Base-by-base conservation (phyloP, 1,140 invertebrate species). In the Calliphora vicina region DNA sequence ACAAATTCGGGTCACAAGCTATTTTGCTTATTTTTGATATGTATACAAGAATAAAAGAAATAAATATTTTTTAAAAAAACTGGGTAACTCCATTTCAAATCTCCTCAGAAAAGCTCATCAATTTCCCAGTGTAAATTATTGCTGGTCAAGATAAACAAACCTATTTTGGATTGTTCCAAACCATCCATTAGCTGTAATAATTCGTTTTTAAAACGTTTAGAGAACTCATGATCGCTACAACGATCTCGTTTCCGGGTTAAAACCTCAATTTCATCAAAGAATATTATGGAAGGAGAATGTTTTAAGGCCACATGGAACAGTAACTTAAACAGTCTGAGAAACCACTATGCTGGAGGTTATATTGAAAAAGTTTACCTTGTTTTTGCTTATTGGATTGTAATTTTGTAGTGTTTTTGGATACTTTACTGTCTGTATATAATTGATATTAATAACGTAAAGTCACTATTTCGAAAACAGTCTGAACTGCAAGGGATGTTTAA, bases 251-350 rank as follows among this genome's bases (percentile, higher is more conserved):
- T 93, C 0, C 95, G 95, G 6, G 96, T 95, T n/a, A 99, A 91
- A 29, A 96, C 95, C 89, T 99, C 98, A 76, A 99, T 95, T 91
- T 99, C 98, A 90, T 99, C 98, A 45, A 99, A 94, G 91, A 99
- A 99, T 85, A 99, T 97, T 50, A 97, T 97, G 1, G 96, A 96
- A 0, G 98, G 98, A 0, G 97, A 94, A 88, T 97, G 95, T 89
- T 95, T 95, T n/a, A 95, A 93, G 0, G 98, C 98, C 92, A 98
- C 93, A 84, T 98, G 96, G 85, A 97, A 97, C 17, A 99, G 91
- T 0, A 97, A 93, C 93, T 97, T 91, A 15, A 90, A 57, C 84
- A 98, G 94, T 91, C 97, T 0, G 97, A 98, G 96, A 97, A 4
- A 98, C 94, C 25, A 99, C 93, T 1, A 94, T 94, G 85, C 97